Evolutionary conservation across 1,140 invertebrate species (phyloP).

Genomic region (Hermatobates lingyangjiaoensis): DNA sequence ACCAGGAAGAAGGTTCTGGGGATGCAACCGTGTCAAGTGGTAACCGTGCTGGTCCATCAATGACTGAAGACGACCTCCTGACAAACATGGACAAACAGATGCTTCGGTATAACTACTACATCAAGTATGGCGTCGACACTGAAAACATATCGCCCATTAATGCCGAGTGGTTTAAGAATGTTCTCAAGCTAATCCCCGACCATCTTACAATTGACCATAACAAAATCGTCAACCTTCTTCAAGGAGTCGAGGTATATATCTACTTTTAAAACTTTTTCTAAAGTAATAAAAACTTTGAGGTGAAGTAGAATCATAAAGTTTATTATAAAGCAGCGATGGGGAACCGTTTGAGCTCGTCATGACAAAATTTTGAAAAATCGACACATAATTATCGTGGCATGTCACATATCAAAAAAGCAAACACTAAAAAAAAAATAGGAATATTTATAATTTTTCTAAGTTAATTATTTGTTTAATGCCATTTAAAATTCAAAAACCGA

Average conservation of each 20-base stretch:
- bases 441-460: no score
- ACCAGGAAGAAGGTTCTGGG: constrained; percentile 22
- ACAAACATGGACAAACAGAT: constrained; percentile 43
- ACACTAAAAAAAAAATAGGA: no score
- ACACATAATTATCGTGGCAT: no score
- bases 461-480: no score
- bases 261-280: no score
- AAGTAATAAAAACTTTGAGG: no score
- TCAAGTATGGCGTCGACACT: constrained; percentile 72
- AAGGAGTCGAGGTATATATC: constrained; percentile 33
- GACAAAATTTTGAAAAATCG: no score
- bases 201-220: constrained; percentile 25
- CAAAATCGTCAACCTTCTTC: constrained; percentile 33
- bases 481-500: no score
- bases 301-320: no score
- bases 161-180: constrained; percentile 29
- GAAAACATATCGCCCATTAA: constrained; percentile 62
- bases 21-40: constrained; percentile 20
- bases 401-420: no score
- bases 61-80: constrained; percentile 22
- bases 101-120: constrained; percentile 73
- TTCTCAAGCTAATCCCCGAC: constrained; percentile 26
- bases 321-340: constrained; percentile 2
- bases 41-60: constrained; percentile 16
- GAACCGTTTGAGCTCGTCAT: neutral